phyloP scores from a whole-genome alignment of 53 echinoderm and acorn worm genomes.

The Echinarachnius parma region DNA sequence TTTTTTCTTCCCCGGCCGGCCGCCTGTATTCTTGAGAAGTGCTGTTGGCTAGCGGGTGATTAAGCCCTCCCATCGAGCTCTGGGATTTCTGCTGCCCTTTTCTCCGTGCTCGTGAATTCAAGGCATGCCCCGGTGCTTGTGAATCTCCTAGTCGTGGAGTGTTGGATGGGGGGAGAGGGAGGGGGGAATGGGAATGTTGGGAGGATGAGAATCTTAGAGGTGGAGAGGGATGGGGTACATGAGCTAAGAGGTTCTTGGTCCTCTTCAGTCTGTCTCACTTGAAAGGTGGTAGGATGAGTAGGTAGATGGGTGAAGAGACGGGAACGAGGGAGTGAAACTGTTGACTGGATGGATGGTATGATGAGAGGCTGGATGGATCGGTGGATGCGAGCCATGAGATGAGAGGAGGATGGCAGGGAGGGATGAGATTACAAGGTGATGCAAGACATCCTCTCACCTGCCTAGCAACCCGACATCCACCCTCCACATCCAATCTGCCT shows the following conservation, averaged over 20 bases:
- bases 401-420: no score
- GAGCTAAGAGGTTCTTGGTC: constrained; percentile 5
- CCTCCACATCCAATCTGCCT: constrained; percentile 20
- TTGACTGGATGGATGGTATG: no score
- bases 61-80: constrained; percentile 17
- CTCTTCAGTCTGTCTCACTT: neutral
- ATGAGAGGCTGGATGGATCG: no score
- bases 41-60: constrained; percentile 30
- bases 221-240: no score
- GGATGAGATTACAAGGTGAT: constrained; percentile 20
- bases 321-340: no score
- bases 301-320: neutral
- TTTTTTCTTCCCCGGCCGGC: constrained; percentile 7
- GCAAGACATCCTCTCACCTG: constrained; percentile 37
- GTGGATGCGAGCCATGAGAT: no score
- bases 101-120: constrained; percentile 33
- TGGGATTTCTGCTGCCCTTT: constrained; percentile 14
- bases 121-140: constrained; percentile 46
- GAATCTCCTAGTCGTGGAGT: no score
- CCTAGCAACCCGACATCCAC: constrained; percentile 9
- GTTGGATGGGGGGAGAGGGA: no score
- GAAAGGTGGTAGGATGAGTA: neutral
- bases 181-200: constrained; percentile 16
- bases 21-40: constrained; percentile 33
- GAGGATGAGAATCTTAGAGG: no score